Conservation (phyloP, 2,113 vertebrate species). For the Psilopogon haemacephalus region DNA sequence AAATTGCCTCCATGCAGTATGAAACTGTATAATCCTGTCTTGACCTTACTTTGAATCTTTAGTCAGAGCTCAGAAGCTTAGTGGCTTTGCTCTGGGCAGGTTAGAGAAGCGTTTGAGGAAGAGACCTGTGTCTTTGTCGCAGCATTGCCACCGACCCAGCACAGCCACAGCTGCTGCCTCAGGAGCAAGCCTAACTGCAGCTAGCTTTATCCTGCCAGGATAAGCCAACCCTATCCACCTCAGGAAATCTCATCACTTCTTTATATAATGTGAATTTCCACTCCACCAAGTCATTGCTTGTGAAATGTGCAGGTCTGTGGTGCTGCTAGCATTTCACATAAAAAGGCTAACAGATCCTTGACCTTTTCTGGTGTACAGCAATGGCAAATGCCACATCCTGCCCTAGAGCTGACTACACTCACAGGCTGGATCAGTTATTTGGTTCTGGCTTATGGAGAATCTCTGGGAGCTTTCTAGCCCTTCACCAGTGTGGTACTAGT, state of each 20-base stretch:
- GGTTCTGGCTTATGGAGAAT: background rate
- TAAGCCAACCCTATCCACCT: background rate
- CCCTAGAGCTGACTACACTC: background rate
- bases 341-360: background rate
- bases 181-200: background rate
- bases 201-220: background rate
- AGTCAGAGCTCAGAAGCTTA: background rate
- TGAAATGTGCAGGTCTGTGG: accelerated
- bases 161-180: accelerated
- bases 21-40: background rate
- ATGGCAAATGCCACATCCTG: background rate
- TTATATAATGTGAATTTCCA: background rate
- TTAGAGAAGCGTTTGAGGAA: accelerated
- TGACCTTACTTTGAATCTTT: background rate
- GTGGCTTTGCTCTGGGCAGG: background rate
- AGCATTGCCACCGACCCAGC: accelerated
- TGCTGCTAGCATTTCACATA: background rate
- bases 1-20: background rate
- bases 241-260: background rate
- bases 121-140: accelerated
- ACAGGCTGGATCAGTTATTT: background rate
- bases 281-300: background rate
- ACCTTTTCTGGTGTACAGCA: background rate
- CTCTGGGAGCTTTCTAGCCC: background rate
- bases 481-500: background rate